Percentiles rank a stretch among this genome's conserved stretches.
Evolutionary conservation across 2,113 vertebrate genomes (phyloP).

Genomic region (Petroica traversi): DNA sequence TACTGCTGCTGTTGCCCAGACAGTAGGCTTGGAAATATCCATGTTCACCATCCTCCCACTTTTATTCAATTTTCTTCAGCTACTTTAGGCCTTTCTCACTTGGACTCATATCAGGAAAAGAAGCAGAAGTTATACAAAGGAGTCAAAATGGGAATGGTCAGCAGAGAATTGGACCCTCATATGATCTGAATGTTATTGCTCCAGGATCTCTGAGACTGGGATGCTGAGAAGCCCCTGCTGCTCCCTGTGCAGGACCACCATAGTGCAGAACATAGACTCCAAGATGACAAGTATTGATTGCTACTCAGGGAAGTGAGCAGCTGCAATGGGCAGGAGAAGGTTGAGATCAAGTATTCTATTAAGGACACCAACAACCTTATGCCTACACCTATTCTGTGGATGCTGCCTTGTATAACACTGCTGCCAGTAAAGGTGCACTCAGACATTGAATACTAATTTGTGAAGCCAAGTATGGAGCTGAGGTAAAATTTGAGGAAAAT

Average conservation of each 20-base stretch:
- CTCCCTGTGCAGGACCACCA: not conserved
- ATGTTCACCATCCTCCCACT: not conserved
- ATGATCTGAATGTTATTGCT: not conserved
- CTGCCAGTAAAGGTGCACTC: not conserved
- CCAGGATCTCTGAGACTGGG: not conserved
- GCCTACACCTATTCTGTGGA: not conserved
- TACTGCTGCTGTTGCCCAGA: not conserved
- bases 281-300: not conserved
- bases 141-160: not conserved
- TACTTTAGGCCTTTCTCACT: not conserved
- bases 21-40: not conserved
- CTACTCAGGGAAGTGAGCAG: not conserved
- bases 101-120: not conserved
- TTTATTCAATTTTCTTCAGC: not conserved
- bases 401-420: not conserved
- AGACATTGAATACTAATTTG: not conserved
- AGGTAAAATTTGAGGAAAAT: constrained; percentile 50
- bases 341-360: not conserved
- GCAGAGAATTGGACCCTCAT: not conserved
- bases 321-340: not conserved
- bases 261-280: not conserved
- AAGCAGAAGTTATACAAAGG: not conserved
- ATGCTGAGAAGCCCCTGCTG: not conserved
- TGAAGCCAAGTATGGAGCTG: not conserved
- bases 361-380: not conserved